Percentiles rank a stretch among this genome's conserved stretches.
phyloP scores from a whole-genome alignment of 2,888 invertebrate genomes.

The Caenorhabditis japonica region DNA sequence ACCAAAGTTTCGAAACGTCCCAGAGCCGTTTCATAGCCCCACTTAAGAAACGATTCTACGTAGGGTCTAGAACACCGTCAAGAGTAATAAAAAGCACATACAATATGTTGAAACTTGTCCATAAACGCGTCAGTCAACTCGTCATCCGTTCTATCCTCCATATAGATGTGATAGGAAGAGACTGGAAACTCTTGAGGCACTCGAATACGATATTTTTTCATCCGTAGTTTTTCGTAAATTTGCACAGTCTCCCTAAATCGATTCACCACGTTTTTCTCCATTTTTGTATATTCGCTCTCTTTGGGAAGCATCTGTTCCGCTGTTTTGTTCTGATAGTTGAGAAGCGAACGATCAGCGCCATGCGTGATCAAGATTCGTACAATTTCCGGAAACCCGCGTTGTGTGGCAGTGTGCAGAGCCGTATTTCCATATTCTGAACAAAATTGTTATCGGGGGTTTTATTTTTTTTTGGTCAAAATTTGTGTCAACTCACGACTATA shows the following conservation, averaged over 20 bases:
- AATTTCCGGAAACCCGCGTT: background rate
- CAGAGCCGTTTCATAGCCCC: too few species aligned
- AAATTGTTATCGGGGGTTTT: too few species aligned
- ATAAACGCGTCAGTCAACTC: slow-evolving; percentile 9
- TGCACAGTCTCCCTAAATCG: background rate
- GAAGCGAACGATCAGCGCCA: slow-evolving; percentile 24
- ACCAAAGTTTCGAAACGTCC: too few species aligned
- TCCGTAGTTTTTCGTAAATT: slow-evolving; percentile 9
- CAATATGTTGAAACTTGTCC: slow-evolving; percentile 9
- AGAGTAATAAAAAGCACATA: background rate
- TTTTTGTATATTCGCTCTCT: background rate
- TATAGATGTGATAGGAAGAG: slow-evolving; percentile 7
- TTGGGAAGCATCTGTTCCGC: too few species aligned
- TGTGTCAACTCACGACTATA: slow-evolving; percentile 7
- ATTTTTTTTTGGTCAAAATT: too few species aligned
- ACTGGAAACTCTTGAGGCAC: slow-evolving; percentile 16
- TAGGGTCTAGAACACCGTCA: too few species aligned
- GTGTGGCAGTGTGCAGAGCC: slow-evolving; percentile 8
- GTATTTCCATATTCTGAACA: slow-evolving; percentile 24
- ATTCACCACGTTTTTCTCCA: too few species aligned
- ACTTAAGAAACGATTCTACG: too few species aligned
- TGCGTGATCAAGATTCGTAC: slow-evolving; percentile 15
- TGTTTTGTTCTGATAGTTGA: too few species aligned
- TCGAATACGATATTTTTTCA: background rate
- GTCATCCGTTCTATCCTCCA: too few species aligned